Base-by-base conservation (phyloP, 2,888 invertebrate genomes). In the Leptinotarsa rubiginosa region DNA sequence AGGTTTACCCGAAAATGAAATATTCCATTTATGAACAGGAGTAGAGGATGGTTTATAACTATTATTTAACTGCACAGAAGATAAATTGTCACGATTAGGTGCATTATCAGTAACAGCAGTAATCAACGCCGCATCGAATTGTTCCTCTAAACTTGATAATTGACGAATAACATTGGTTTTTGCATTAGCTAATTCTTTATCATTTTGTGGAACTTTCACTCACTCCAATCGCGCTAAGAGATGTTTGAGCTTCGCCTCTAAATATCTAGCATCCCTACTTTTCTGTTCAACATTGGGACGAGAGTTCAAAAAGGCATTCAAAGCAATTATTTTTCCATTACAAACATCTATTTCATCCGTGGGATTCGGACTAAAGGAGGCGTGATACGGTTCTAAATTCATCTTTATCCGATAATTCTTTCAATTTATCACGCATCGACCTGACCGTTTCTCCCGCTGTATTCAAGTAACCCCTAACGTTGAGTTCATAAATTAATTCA, bases 141-240 rank as follows among this genome's bases (percentile, higher is more conserved):
- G 56, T 56, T 56, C 3, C 22, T 22, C 22, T 22, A 22, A 22
- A 22, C 22, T 7, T 18, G 10, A 15, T 16, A 56, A 56, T 16
- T 56, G 56, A 7, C 20, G n/a, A 20, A 56, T n/a, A n/a, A 4
- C 56, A 56, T 56, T 56, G n/a, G 56, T 7, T 62, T 62, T 62
- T 13, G 62, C 20, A 62, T 62, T 62, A 62, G 4, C 13, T 4
- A 62, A 20, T 20, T 25, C 25, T 12, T 25, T 31, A 62, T 62
- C 62, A 22, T n/a, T 25, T 62, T 10, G 22, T 62, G 25, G 4
- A 3, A 62, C 12, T 62, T 62, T 12, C 49, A 47, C 47, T 16
- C 49, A 5, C 0, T 49, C 16, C 12, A 49, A 49, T 16, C 10
- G 2, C 20, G 20, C 20, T 1, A 20, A 20, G 20, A 20, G 20